Conservation (phyloP, 2,888 invertebrate species). For the Megamerina dolium region DNA sequence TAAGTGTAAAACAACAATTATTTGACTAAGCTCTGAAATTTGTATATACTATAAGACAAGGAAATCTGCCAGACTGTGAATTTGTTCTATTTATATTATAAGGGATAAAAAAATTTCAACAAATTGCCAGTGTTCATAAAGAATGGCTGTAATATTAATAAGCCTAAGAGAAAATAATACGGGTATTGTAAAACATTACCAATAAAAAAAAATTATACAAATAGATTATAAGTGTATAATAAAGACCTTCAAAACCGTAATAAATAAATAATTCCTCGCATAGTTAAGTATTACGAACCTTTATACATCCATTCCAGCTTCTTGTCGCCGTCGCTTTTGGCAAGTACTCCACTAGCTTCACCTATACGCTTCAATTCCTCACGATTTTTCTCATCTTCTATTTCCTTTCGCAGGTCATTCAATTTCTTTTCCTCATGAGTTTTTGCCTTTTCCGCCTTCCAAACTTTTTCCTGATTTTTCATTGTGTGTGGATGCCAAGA, state of each 20-base stretch:
- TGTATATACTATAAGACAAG: too few species aligned
- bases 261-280: not conserved
- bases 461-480: constrained; percentile 71
- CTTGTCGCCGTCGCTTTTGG: constrained; percentile 49
- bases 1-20: too few species aligned
- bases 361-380: constrained; percentile 61
- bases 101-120: too few species aligned
- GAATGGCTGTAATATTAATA: too few species aligned
- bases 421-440: constrained; percentile 64
- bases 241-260: not conserved
- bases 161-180: constrained; percentile 2
- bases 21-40: too few species aligned
- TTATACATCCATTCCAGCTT: constrained; percentile 89
- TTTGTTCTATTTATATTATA: too few species aligned
- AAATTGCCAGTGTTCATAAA: too few species aligned
- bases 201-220: not conserved
- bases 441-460: constrained; percentile 71
- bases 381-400: constrained; percentile 60
- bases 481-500: constrained; percentile 75
- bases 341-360: constrained; percentile 52
- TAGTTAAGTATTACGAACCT: constrained; percentile 37
- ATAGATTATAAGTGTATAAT: not conserved
- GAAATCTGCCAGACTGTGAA: too few species aligned
- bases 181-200: not conserved
- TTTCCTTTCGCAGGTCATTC: constrained; percentile 61